Conservation (phyloP, 1,140 invertebrate species). For the Pachyrhynchus sulphureomaculatus region DNA sequence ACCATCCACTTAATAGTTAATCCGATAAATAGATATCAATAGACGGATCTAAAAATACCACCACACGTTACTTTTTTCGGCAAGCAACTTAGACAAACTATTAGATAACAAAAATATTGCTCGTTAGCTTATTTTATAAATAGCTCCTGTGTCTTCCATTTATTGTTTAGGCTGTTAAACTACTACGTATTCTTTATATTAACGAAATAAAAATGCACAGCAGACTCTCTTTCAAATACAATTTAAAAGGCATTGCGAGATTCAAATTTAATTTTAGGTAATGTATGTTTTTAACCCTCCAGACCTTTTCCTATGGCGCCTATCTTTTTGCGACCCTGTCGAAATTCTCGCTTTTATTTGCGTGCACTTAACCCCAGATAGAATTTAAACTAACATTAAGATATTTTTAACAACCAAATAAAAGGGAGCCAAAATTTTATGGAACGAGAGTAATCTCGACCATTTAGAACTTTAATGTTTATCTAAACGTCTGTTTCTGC, state of each 20-base stretch:
- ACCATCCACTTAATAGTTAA: too few species aligned
- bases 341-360: constrained; percentile 41
- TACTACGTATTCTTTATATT: too few species aligned
- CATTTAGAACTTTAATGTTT: constrained; percentile 42
- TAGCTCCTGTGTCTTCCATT: too few species aligned
- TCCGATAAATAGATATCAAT: too few species aligned
- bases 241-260: not conserved
- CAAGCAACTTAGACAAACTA: too few species aligned
- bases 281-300: constrained; percentile 15
- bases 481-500: constrained; percentile 38
- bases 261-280: constrained; percentile 25
- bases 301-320: not conserved
- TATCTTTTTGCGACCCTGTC: constrained; percentile 10
- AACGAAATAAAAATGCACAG: too few species aligned
- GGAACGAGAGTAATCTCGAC: constrained; percentile 43
- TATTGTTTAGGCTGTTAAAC: too few species aligned
- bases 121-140: too few species aligned
- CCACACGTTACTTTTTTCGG: too few species aligned
- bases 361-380: constrained; percentile 50
- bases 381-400: constrained; percentile 52
- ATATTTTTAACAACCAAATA: constrained; percentile 50
- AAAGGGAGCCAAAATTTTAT: constrained; percentile 42
- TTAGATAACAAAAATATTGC: too few species aligned
- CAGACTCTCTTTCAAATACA: not conserved
- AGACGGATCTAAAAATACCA: too few species aligned